Percentiles rank a stretch among this genome's conserved stretches.
Conservation (phyloP, 1,140 invertebrate genomes). For the Halictus rubicundus region DNA sequence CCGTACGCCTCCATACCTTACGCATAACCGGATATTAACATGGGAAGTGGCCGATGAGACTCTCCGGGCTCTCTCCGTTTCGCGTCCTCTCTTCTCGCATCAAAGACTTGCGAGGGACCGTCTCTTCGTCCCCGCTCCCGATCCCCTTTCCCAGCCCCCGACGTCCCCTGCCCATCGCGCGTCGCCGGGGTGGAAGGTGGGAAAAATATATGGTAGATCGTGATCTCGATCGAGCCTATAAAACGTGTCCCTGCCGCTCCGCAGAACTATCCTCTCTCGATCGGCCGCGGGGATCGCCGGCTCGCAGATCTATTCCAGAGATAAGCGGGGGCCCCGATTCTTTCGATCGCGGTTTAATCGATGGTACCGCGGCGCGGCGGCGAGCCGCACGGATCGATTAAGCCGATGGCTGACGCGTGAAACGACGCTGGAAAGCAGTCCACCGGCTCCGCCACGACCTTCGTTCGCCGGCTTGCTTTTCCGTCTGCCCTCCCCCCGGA, state of each 20-base stretch:
- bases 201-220: slow-evolving; percentile 57
- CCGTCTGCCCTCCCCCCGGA: neutral
- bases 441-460: neutral
- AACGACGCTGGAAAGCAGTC: slow-evolving; percentile 9
- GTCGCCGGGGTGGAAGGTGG: slow-evolving; percentile 18
- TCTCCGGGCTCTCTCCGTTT: slow-evolving; percentile 31
- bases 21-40: slow-evolving; percentile 79
- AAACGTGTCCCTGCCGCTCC: slow-evolving; percentile 52
- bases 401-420: slow-evolving; percentile 7
- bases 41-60: slow-evolving; percentile 76
- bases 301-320: slow-evolving; percentile 46
- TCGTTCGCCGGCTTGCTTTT: neutral
- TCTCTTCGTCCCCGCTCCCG: neutral
- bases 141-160: neutral
- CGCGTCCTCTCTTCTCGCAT: slow-evolving; percentile 32
- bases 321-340: slow-evolving; percentile 37
- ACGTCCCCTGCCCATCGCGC: neutral
- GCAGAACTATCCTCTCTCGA: slow-evolving; percentile 26
- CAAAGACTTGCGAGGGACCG: neutral
- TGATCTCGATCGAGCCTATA: slow-evolving; percentile 54
- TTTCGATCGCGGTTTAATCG: slow-evolving; percentile 48
- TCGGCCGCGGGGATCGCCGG: slow-evolving; percentile 18
- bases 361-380: slow-evolving; percentile 10
- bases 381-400: slow-evolving; percentile 19
- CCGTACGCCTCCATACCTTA: slow-evolving; percentile 78